Evolutionary conservation across 2,888 invertebrate species (phyloP).

Genomic region (Pardosa pseudoannulata): DNA sequence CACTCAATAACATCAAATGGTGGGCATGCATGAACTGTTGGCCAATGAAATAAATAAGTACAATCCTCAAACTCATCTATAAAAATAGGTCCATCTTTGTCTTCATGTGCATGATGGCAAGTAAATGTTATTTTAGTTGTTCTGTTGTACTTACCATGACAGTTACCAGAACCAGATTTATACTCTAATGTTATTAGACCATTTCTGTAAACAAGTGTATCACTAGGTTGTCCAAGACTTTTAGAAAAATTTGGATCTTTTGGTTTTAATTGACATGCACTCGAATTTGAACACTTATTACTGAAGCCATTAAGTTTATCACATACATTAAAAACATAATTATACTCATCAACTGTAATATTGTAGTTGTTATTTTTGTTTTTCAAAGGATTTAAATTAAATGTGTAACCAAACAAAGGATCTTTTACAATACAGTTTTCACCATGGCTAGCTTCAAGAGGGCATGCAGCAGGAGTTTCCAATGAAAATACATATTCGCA

Average conservation of each 20-base stretch:
- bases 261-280: constrained; percentile 67
- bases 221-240: constrained; percentile 55
- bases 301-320: constrained; percentile 49
- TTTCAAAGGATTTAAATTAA: constrained; percentile 76
- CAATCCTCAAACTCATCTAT: constrained; percentile 67
- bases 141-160: constrained; percentile 61
- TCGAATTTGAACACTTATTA: constrained; percentile 55
- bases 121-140: constrained; percentile 62
- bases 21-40: constrained; percentile 72
- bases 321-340: constrained; percentile 70
- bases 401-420: constrained; percentile 75
- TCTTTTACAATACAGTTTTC: constrained; percentile 76
- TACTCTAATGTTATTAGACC: constrained; percentile 63
- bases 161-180: constrained; percentile 51
- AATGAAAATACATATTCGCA: constrained; percentile 77
- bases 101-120: constrained; percentile 62
- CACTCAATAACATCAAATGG: constrained; percentile 62
- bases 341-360: constrained; percentile 68
- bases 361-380: constrained; percentile 75
- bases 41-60: constrained; percentile 73
- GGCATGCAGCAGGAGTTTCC: constrained; percentile 77
- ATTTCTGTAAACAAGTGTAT: constrained; percentile 36
- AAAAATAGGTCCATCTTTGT: constrained; percentile 60
- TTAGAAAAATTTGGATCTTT: constrained; percentile 34
- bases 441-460: constrained; percentile 74